These are phyloP conservation scores for Fregetta grallaria DNA, from an alignment of 2,113 vertebrate species.

Conservation along the genomic window DNA sequence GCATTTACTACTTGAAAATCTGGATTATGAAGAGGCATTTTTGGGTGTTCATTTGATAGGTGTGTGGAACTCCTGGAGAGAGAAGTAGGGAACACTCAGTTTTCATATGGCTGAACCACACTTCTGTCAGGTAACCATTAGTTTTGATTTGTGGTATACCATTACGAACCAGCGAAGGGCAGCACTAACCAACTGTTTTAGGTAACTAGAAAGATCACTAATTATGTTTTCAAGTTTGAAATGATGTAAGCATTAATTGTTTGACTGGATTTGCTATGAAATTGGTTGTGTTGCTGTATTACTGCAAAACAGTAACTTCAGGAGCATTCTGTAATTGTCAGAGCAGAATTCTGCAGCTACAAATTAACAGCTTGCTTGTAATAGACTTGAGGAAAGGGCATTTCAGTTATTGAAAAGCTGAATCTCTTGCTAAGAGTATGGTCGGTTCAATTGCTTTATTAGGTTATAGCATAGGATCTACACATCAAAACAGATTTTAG, in stretches of 20 bases:
- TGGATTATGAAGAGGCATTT: neutral
- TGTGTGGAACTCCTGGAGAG: neutral
- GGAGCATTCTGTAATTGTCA: neutral
- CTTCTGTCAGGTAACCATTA: conserved; percentile 3
- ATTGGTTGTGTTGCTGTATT: neutral
- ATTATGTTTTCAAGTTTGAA: conserved; percentile 29
- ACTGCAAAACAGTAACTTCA: neutral
- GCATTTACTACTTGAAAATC: neutral
- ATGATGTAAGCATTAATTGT: neutral
- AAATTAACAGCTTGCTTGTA: neutral
- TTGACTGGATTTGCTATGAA: neutral
- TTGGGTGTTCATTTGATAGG: neutral
- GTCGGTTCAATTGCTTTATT: neutral
- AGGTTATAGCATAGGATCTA: neutral
- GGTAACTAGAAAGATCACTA: conserved; percentile 12
- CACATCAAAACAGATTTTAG: neutral
- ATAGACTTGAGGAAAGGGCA: neutral
- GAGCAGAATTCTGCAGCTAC: neutral
- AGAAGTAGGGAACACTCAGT: neutral
- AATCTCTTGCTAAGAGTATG: neutral
- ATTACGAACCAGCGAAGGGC: conserved; percentile 59
- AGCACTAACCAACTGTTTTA: conserved; percentile 54
- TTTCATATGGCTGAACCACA: neutral
- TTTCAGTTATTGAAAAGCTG: neutral
- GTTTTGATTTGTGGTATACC: conserved; percentile 60